Conservation (phyloP, 1,140 invertebrate genomes). For the Drosophila jambulina region DNA sequence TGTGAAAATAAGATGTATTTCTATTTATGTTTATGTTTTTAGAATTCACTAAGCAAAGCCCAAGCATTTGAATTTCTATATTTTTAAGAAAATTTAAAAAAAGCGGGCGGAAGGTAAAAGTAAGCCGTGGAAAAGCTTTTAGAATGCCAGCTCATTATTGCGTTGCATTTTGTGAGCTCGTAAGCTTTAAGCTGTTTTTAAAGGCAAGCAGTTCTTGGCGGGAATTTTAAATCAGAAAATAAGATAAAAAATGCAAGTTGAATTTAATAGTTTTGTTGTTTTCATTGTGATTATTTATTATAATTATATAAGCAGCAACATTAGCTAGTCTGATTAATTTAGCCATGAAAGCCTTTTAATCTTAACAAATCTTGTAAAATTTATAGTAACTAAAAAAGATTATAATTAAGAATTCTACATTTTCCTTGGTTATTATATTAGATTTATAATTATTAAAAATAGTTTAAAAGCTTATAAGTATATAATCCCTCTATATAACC, state of each 20-base stretch:
- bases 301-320: no score
- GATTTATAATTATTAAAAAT: neutral
- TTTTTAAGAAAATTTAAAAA: neutral
- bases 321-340: no score
- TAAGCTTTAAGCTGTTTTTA: neutral
- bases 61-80: neutral
- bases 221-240: neutral
- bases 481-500: no score
- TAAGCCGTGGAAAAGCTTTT: constrained; percentile 11
- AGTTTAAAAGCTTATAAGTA: no score
- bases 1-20: neutral
- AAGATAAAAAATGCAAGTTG: no score
- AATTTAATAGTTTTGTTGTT: no score
- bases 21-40: neutral
- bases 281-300: no score
- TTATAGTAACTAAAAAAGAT: no score
- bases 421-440: neutral
- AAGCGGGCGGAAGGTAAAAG: neutral
- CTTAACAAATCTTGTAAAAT: no score
- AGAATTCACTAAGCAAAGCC: neutral
- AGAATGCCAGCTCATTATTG: neutral
- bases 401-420: neutral
- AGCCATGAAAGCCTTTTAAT: no score
- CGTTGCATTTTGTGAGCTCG: neutral
- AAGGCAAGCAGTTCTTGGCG: constrained; percentile 10